Evolutionary conservation across 2,797 vertebrate species (phyloP), one percentile per base, ranked within the genome.

Genomic region (Geotrypetes seraphini): DNA sequence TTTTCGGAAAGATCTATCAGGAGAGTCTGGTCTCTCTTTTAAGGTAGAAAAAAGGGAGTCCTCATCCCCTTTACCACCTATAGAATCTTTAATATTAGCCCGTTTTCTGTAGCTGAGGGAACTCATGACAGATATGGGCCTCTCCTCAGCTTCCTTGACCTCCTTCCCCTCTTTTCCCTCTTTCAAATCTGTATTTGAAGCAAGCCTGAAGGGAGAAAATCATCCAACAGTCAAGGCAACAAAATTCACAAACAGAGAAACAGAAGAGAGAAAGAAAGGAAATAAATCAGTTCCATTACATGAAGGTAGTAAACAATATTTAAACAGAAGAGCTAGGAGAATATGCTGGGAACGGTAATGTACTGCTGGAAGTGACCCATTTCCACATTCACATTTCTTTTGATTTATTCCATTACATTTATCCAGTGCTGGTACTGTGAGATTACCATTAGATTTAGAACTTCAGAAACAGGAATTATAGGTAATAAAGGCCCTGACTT

Each of bases 71-170:
- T 67, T 72, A 24, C 93, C 85, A 5, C 84, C 90, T 14, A 93
- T 91, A 33, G 89, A 90, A 36, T 91, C 85, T 65, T 96, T 97
- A 9, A 88, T 54, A 50, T 73, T 71, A 19, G 78, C 63, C 16
- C 84, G 79, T 63, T 90, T 96, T 54, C 92, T 83, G 68, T 98
- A 97, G 78, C 92, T 97, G 34, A 97, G 86, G 9, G 87, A 92
- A 70, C 91, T 96, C 78, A 89, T 77, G 20, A 78, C 86, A 0
- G 92, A 92, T 48, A 79, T 36, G 0, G 91, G 79, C 42, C 92
- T 79, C 15, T 85, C 73, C 34, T 92, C 88, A 12, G 44, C 43
- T 36, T 85, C 88, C 44, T 81, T 86, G 56, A 70, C 73, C 31
- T 88, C 86, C 41, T 80, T 84, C 21, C 55, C 68, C 41, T 82